Conservation (phyloP, 2,113 vertebrate genomes). For the Hyla sarda region DNA sequence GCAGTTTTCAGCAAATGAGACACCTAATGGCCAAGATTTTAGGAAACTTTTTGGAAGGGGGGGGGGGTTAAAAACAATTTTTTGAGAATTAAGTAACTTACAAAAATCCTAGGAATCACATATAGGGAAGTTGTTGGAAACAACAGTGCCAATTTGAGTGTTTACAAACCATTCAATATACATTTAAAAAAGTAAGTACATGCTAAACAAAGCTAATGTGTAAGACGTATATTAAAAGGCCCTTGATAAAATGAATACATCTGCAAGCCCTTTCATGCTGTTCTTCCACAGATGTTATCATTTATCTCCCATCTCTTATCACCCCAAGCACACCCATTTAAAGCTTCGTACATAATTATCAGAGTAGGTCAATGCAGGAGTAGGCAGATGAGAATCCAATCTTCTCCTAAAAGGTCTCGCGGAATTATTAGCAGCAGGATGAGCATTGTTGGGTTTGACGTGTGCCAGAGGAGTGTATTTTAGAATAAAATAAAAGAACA, state of each 20-base stretch:
- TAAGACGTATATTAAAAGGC: neutral
- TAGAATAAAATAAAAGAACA: conserved; percentile 2
- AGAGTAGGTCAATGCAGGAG: neutral
- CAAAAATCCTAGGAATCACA: too few relatives aligned
- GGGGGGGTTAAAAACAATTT: too few relatives aligned
- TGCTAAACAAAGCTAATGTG: too few relatives aligned
- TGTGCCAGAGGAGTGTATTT: neutral
- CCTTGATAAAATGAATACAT: neutral
- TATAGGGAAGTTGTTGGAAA: too few relatives aligned
- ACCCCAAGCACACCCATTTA: neutral
- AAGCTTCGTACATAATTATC: conserved; percentile 20
- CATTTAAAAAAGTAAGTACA: too few relatives aligned
- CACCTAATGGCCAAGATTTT: too few relatives aligned
- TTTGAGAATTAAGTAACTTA: too few relatives aligned
- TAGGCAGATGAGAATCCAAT: conserved; percentile 28
- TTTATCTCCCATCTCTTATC: neutral
- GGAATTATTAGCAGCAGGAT: neutral
- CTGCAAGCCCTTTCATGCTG: neutral
- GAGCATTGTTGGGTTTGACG: conserved; percentile 32
- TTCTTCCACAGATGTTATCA: neutral
- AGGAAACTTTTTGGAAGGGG: too few relatives aligned
- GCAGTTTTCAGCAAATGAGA: too few relatives aligned
- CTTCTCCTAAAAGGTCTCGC: conserved; percentile 33
- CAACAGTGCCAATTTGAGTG: too few relatives aligned
- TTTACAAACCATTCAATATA: too few relatives aligned